Conservation (phyloP, 2,797 vertebrate species). For the Glyptemys insculpta region DNA sequence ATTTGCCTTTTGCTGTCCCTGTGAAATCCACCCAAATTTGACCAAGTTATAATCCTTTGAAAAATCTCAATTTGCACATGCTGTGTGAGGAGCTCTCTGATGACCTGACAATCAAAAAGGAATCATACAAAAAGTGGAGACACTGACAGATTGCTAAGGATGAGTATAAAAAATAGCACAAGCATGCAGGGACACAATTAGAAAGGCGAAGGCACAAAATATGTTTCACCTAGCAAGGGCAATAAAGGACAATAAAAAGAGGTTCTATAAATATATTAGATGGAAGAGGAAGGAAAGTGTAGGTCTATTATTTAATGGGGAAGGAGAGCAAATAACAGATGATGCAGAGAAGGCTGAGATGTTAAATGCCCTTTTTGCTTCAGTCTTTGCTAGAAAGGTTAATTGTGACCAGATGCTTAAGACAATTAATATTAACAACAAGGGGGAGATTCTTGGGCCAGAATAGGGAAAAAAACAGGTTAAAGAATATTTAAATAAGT, state of each 20-base stretch:
- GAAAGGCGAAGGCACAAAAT: not conserved
- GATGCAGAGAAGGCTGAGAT: not conserved
- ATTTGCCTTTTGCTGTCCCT: not conserved
- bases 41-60: not conserved
- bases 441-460: not conserved
- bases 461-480: not conserved
- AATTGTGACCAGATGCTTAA: not conserved
- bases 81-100: not conserved
- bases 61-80: not conserved
- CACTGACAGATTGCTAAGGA: not conserved
- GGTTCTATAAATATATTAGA: not conserved
- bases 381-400: not conserved
- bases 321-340: not conserved
- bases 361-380: not conserved
- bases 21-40: not conserved
- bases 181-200: not conserved
- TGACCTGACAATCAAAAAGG: not conserved
- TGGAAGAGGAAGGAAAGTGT: not conserved
- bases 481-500: not conserved
- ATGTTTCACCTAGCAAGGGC: not conserved
- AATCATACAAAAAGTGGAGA: not conserved
- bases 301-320: not conserved
- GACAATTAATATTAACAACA: not conserved
- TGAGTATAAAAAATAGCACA: not conserved
- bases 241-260: not conserved